Evolutionary conservation across 2,113 vertebrate genomes (phyloP).

Genomic region (Meles meles): DNA sequence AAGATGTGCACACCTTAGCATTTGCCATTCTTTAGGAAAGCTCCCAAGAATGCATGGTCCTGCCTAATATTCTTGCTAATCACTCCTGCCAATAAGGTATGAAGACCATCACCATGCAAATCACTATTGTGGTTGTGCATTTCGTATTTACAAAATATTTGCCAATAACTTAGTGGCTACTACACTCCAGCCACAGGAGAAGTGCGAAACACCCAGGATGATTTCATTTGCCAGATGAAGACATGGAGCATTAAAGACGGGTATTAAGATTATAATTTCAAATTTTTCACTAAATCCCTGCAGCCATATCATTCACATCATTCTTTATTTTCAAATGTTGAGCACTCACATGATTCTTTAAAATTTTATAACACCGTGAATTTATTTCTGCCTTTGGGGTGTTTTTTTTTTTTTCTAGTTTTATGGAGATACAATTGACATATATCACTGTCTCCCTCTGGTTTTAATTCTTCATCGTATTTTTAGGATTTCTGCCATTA

Average conservation of each 20-base stretch:
- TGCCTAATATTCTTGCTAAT: not conserved
- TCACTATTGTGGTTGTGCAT: not conserved
- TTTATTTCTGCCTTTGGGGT: not conserved
- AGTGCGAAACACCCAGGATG: not conserved
- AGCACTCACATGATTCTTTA: not conserved
- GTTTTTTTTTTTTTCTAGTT: not conserved
- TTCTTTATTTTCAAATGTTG: constrained; percentile 9
- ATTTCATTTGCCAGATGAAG: constrained; percentile 26
- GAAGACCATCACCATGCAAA: not conserved
- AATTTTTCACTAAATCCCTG: not conserved
- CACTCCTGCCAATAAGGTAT: not conserved
- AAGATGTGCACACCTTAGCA: not conserved
- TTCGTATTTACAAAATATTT: constrained; percentile 35
- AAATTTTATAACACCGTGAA: not conserved
- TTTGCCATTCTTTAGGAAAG: not conserved
- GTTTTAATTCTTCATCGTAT: not conserved
- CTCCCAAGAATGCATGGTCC: not conserved
- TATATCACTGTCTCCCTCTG: not conserved
- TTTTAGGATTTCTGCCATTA: not conserved
- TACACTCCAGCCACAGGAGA: not conserved
- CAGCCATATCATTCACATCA: not conserved
- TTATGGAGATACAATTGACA: not conserved
- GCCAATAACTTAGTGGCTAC: not conserved
- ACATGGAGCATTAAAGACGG: not conserved
- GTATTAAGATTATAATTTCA: constrained; percentile 20